Base-by-base conservation (phyloP, 2,113 vertebrate species). In the Oreochromis niloticus region DNA sequence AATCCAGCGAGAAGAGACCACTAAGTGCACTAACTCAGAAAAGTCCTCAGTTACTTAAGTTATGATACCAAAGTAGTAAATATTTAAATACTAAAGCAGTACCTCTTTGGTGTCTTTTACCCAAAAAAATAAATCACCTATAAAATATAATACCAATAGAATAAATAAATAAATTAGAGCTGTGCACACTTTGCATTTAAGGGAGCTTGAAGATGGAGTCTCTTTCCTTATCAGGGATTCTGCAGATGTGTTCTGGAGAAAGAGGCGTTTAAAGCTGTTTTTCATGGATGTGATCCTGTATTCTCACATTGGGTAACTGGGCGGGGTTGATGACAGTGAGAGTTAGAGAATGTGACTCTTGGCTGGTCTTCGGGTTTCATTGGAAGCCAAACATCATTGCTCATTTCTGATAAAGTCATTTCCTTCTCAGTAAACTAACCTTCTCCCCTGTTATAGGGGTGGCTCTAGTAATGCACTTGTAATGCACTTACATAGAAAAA, bases 291-390 rank as follows among this genome's bases (percentile, higher is more conserved):
- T 17, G 2, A 48, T 48, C 48, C 7, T 50, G 7, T 50, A 50
- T 50, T 50, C 48, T 50, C 48, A 50, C 48, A 50, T 7, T 17
- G 48, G 16, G 16, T 50, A 50, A 50, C 16, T 50, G 48, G 48
- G 7, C 0, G 7, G 48, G 4, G 0, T 50, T 50, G 0, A 50
- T 50, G 1, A 50, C 1, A 50, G 48, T 50, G 48, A 50, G 4
- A 48, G 46, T 16, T 50, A 50, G 0, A 8, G 16, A 0, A 50
- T 34, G 34, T 34, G 34, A 34, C 34, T 34, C 34, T 34, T 34
- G 34, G 34, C 34, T 34, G 34, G 34, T 34, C 34, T 34, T 34
- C 34, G 8, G 34, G 6, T 50, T 50, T 50, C 48, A 2, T 0
- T 50, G 0, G 16, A 50, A 50, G 48, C 7, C 2, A 50, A 8